Evolutionary conservation across 1,140 invertebrate species (phyloP), one percentile per base, ranked within the genome.

Genomic region (Cephus cinctus): DNA sequence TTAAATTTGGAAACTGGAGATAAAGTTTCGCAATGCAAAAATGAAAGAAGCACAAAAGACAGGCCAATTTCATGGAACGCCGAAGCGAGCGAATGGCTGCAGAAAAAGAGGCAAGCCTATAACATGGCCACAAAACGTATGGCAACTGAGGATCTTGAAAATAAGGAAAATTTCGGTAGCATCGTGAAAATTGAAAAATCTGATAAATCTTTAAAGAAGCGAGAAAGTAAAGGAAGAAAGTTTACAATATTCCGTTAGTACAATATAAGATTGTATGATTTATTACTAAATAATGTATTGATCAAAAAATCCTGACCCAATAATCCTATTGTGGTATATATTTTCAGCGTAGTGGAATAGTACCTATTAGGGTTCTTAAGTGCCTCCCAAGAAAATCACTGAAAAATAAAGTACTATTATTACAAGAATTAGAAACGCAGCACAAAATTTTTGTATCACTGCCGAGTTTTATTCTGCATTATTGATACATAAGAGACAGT

Each of bases 201-300:
- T 27, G 9, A 44, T 15, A 60, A 39, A 48, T 1, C 22, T 32
- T 9, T 38, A 11, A 61, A 49, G 44, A 70, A 66, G 18, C 70
- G 62, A 31, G 53, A 62, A 15, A 35, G 31, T 3, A 67, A 61
- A 44, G 52, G 43, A 8, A 65, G 56, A 39, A 67, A 68, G 53
- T 71, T 75, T 43, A 63, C 62, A 21, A 66, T 75, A 39, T 75
- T 73, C 57, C 65, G 63, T 30, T 75, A 52, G 57, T n/a, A n/a
- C n/a, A n/a, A n/a, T n/a, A n/a, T n/a, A n/a, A n/a, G n/a, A n/a
- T n/a, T n/a, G n/a, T n/a, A n/a, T n/a, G n/a, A n/a, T n/a, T n/a
- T n/a, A n/a, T n/a, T n/a, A n/a, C n/a, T n/a, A n/a, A n/a, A n/a
- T n/a, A n/a, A n/a, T n/a, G n/a, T n/a, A n/a, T n/a, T n/a, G n/a